phyloP scores from a whole-genome alignment of 2,888 invertebrate genomes.

The Polietes domitor region DNA sequence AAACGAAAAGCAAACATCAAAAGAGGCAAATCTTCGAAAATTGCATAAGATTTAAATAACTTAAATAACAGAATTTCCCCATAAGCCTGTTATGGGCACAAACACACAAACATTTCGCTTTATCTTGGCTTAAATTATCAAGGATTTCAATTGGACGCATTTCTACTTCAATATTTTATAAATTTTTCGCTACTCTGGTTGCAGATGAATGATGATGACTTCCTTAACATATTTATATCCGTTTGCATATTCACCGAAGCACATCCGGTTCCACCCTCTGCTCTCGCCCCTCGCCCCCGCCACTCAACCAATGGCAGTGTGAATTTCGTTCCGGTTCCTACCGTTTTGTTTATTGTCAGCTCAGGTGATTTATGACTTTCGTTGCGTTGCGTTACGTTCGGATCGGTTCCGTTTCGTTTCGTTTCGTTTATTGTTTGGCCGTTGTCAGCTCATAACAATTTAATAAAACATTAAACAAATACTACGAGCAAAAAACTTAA shows the following conservation, averaged over 20 bases:
- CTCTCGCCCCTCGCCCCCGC: not conserved
- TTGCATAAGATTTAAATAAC: not conserved
- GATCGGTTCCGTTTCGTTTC: not conserved
- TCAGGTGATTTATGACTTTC: not conserved
- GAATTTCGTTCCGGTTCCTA: not conserved
- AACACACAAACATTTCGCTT: too few species aligned
- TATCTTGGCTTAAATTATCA: not conserved
- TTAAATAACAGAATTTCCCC: not conserved
- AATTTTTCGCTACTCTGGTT: not conserved
- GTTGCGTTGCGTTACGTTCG: not conserved
- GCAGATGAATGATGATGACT: not conserved
- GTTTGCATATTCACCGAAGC: not conserved
- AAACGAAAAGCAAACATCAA: not conserved
- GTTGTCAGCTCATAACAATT: constrained; percentile 10
- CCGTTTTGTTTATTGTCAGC: not conserved
- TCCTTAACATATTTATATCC: not conserved
- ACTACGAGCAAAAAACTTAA: not conserved
- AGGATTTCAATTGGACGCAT: not conserved
- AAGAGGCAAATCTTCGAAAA: not conserved
- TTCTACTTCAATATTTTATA: not conserved
- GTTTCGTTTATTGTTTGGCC: not conserved
- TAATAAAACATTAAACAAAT: constrained; percentile 9
- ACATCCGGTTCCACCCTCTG: not conserved
- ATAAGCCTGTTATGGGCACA: not conserved
- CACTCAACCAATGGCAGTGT: not conserved